These are phyloP conservation scores for Chelon labrosus DNA, from an alignment of 2,797 vertebrate genomes.

Conservation along the genomic window DNA sequence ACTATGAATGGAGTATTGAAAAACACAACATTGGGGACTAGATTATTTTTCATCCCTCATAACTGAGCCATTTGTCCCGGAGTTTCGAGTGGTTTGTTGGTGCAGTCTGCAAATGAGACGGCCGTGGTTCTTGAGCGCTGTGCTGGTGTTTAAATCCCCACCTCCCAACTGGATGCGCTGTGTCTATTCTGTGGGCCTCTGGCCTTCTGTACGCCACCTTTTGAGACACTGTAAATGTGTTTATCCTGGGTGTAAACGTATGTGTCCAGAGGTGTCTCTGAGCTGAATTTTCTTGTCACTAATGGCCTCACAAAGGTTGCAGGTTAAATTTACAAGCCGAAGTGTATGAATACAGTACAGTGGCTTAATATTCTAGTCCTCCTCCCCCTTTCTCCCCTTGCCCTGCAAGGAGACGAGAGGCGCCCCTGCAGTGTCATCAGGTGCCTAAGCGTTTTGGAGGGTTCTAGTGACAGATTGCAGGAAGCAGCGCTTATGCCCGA, in stretches of 20 bases:
- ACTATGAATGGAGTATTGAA: conserved; percentile 97
- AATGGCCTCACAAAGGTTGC: not conserved
- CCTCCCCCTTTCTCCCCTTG: conserved; percentile 36
- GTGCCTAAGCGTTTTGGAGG: conserved; percentile 84
- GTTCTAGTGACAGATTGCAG: conserved; percentile 90
- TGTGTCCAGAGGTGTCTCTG: not conserved
- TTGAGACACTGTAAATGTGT: conserved; percentile 15
- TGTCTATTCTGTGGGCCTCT: conserved; percentile 51
- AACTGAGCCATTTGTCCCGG: conserved; percentile 82
- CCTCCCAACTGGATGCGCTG: conserved; percentile 71
- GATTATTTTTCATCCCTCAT: conserved; percentile 93
- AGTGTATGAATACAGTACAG: conserved; percentile 17
- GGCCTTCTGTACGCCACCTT: conserved; percentile 34
- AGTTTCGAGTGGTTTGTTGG: conserved; percentile 76
- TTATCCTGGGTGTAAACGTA: not conserved
- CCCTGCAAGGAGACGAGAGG: conserved; percentile 76
- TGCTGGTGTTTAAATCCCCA: conserved; percentile 73
- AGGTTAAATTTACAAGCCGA: conserved; percentile 14
- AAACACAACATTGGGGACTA: conserved; percentile 85
- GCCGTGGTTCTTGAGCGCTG: conserved; percentile 43
- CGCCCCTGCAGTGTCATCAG: conserved; percentile 84
- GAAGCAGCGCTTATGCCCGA: conserved; percentile 86
- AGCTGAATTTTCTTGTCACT: not conserved
- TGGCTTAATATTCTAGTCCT: conserved; percentile 34
- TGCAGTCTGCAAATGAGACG: conserved; percentile 67